Base-by-base conservation (phyloP, 2,797 vertebrate genomes). In the Enteromius trimaculatus region DNA sequence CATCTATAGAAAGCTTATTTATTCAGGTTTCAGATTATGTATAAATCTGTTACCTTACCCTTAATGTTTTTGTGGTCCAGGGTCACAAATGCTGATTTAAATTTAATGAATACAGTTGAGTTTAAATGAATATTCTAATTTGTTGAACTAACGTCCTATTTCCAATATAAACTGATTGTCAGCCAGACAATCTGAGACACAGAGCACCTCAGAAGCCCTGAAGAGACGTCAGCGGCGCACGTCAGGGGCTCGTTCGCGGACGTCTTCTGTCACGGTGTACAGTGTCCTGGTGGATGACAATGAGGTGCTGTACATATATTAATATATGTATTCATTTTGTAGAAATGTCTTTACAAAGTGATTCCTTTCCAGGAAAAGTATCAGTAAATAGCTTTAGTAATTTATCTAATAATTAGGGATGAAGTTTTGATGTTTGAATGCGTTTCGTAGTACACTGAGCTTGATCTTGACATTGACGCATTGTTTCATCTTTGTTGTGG, bases 221-320 rank as follows among this genome's bases (percentile, higher is more conserved):
- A 80, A 64, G 29, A 84, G 81, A 64, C 81, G 51, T 1, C 80
- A 68, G 21, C 82, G 71, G 0, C 77, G 60, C 26, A 77, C 88
- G 11, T 87, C 88, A 4, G 83, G 44, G 16, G 82, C 88, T 64
- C 81, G 83, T 9, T 16, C 16, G 1, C 79, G 82, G 13, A 39
- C 53, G 1, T 80, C 91, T 8, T 87, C 92, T 8, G 84, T 92
- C 2, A 49, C 92, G 79, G 92, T 94, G 23, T 93, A 94, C 89
- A 94, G 92, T 72, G 31, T 95, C 71, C 83, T 91, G 70, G 93
- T 95, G 85, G 93, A 93, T 66, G 90, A 93, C 76, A 82, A 58
- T 39, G 87, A 89, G 92, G 93, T 91, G 70, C 26, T 39, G 16
- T 10, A 39, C 53, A 64, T 23, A 9, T 7, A 42, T 42, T 9